Evolutionary conservation across 2,888 invertebrate species (phyloP).

Genomic region (Patella pellucida): DNA sequence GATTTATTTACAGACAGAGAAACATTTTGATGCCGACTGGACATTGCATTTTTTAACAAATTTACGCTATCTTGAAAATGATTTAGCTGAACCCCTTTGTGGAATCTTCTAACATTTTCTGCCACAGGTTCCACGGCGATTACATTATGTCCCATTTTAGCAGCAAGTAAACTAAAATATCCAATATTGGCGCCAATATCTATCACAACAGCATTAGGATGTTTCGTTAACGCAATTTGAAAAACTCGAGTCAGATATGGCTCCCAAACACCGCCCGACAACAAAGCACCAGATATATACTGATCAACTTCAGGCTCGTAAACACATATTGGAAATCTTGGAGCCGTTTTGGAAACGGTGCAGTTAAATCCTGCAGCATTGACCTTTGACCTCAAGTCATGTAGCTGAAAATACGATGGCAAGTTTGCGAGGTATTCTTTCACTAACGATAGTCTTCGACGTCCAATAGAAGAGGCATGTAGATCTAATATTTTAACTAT

Average conservation of each 20-base stretch:
- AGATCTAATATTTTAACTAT: not conserved
- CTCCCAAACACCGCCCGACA: conserved; percentile 60
- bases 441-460: conserved; percentile 19
- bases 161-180: conserved; percentile 51
- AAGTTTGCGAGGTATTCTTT: conserved; percentile 19
- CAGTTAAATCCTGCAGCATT: conserved; percentile 36
- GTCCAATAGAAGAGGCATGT: not conserved
- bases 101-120: conserved; percentile 44
- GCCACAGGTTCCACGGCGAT: conserved; percentile 65
- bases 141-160: conserved; percentile 56
- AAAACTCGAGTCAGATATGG: conserved; percentile 54
- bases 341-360: conserved; percentile 43
- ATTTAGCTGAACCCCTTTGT: conserved; percentile 40
- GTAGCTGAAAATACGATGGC: conserved; percentile 27
- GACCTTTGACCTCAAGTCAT: conserved; percentile 22
- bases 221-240: conserved; percentile 43
- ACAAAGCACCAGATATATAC: conserved; percentile 56
- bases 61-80: conserved; percentile 42
- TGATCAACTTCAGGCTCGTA: conserved; percentile 49
- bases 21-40: conserved; percentile 43
- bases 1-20: conserved; percentile 41
- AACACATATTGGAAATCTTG: conserved; percentile 53
- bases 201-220: conserved; percentile 49
- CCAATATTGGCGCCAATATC: conserved; percentile 68
- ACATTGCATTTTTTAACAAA: conserved; percentile 53